Evolutionary conservation across 2,797 vertebrate genomes (phyloP).

Genomic region (Peromyscus aztecus): DNA sequence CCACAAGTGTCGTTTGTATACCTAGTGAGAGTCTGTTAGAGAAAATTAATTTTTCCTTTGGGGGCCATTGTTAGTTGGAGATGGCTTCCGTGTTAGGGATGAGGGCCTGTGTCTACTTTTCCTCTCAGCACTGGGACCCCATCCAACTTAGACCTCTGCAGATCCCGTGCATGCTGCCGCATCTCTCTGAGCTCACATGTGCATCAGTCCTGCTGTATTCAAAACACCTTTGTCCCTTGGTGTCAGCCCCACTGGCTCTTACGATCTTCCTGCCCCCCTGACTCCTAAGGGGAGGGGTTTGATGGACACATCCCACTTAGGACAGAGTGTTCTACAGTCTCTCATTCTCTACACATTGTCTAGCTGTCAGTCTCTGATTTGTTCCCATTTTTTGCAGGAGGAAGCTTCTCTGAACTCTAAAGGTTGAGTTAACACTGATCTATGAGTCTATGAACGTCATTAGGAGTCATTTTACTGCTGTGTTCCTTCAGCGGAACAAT

Average conservation of each 20-base stretch:
- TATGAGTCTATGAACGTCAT: too few relatives aligned
- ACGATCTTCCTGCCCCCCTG: too few relatives aligned
- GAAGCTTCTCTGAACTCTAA: not conserved
- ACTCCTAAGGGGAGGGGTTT: not conserved
- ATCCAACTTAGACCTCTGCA: too few relatives aligned
- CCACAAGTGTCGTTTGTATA: not conserved
- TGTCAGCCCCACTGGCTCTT: not conserved
- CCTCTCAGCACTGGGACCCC: not conserved
- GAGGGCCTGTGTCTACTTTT: not conserved
- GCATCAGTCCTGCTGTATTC: not conserved
- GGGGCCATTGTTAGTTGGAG: not conserved
- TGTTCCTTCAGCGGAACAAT: not conserved
- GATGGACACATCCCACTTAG: not conserved
- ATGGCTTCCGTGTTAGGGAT: not conserved
- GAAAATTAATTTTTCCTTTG: not conserved
- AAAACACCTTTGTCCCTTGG: too few relatives aligned
- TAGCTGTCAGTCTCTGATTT: not conserved
- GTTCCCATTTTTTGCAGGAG: not conserved
- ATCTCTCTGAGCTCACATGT: too few relatives aligned
- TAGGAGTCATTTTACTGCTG: not conserved
- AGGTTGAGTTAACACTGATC: not conserved
- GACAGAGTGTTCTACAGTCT: too few relatives aligned
- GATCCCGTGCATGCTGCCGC: not conserved
- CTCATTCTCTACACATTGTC: not conserved
- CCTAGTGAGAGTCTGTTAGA: not conserved